These are phyloP conservation scores for Diachasmimorpha longicaudata DNA, from an alignment of 1,140 invertebrate genomes.

Conservation along the genomic window DNA sequence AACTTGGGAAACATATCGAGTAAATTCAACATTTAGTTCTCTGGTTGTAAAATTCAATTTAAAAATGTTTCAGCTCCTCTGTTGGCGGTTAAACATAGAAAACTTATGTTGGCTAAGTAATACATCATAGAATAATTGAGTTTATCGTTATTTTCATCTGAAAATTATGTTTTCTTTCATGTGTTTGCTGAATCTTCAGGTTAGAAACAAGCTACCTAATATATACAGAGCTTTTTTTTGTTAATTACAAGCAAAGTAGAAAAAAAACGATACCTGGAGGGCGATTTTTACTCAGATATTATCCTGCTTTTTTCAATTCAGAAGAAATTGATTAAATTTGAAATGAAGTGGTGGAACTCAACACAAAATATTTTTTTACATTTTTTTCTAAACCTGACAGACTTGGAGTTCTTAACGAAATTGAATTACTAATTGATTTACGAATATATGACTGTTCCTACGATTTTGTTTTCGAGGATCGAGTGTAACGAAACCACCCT, in stretches of 20 bases:
- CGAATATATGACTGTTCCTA: too few relatives aligned
- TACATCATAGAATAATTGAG: not conserved
- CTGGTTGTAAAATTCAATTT: not conserved
- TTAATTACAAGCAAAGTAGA: conserved; percentile 28
- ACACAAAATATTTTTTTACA: not conserved
- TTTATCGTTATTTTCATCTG: not conserved
- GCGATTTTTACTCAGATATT: not conserved
- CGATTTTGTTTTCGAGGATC: too few relatives aligned
- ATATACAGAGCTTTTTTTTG: conserved; percentile 23
- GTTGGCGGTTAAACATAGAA: not conserved
- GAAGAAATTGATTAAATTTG: not conserved
- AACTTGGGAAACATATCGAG: not conserved
- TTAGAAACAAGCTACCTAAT: not conserved
- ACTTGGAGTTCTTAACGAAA: not conserved
- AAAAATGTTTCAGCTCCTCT: not conserved
- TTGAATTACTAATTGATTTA: too few relatives aligned
- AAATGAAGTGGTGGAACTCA: not conserved
- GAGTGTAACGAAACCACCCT: not conserved
- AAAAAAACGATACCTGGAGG: conserved; percentile 22
- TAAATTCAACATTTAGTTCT: not conserved
- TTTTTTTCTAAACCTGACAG: not conserved
- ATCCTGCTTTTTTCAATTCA: not conserved
- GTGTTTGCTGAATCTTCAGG: conserved; percentile 21
- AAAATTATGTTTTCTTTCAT: conserved; percentile 20
- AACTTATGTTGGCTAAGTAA: not conserved